Evolutionary conservation across 2,888 invertebrate species (phyloP).

Genomic region (Penaeus monodon): DNA sequence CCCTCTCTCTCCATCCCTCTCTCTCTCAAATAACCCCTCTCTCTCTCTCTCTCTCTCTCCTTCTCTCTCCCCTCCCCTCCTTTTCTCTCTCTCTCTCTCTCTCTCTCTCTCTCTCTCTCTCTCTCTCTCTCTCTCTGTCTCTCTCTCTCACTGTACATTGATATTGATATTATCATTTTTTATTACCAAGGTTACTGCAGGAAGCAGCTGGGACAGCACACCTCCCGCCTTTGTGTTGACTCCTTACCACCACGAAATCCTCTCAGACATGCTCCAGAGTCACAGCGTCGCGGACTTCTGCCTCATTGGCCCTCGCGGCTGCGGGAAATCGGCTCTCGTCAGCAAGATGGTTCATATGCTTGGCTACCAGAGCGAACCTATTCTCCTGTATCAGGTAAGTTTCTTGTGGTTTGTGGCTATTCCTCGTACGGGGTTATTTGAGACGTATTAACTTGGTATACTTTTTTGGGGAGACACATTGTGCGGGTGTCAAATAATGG

Average conservation of each 20-base stretch:
- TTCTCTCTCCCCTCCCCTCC: no score
- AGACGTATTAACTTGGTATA: no score
- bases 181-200: conserved; percentile 69
- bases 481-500: no score
- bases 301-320: conserved; percentile 89
- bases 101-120: no score
- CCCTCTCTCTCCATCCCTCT: no score
- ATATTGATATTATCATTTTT: conserved; percentile 66
- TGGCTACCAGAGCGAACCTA: conserved; percentile 86
- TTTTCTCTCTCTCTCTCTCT: no score
- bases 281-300: conserved; percentile 88
- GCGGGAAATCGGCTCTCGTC: conserved; percentile 89
- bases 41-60: no score
- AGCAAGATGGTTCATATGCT: conserved; percentile 82
- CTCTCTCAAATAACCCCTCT: no score
- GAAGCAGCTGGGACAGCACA: conserved; percentile 64
- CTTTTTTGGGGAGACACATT: no score
- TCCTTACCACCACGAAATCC: conserved; percentile 81
- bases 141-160: not conserved
- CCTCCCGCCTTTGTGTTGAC: conserved; percentile 76
- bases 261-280: conserved; percentile 84
- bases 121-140: no score
- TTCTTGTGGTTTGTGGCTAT: not conserved
- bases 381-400: conserved; percentile 85
- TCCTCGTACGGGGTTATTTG: no score